Conservation (phyloP, 2,888 invertebrate species). For the Gerris lacustris region DNA sequence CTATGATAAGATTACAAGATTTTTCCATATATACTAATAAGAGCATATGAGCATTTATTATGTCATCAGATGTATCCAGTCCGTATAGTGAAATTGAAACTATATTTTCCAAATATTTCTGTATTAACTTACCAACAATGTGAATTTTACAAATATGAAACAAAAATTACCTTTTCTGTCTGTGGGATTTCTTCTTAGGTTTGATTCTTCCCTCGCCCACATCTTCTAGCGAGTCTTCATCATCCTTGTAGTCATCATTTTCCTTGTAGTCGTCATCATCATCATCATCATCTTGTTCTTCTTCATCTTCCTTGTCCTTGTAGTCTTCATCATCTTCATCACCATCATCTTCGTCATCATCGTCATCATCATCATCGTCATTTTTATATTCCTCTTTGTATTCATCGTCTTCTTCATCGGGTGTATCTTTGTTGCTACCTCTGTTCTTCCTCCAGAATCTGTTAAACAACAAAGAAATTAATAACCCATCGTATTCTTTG, state of each 20-base stretch:
- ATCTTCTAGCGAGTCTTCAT: background rate
- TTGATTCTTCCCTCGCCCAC: background rate
- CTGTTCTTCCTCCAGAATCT: constrained; percentile 27
- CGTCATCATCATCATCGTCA: background rate
- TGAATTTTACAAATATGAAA: no score
- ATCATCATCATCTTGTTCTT: background rate
- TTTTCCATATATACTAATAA: no score
- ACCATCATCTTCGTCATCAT: background rate
- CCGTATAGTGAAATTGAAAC: no score
- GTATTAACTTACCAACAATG: no score
- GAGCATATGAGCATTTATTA: no score
- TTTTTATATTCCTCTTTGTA: background rate
- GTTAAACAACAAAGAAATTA: background rate
- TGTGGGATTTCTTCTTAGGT: background rate
- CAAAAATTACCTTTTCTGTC: background rate
- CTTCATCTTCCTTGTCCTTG: background rate
- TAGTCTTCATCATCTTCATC: background rate
- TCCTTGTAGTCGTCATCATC: background rate
- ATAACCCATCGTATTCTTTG: no score
- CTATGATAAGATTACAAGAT: no score
- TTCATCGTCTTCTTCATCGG: background rate
- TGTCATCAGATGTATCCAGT: no score
- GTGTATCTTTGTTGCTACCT: constrained; percentile 6
- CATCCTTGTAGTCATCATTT: background rate
- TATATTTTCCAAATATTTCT: no score